These are phyloP conservation scores for Rhingia rostrata DNA, from an alignment of 2,888 invertebrate species.

Conservation along the genomic window DNA sequence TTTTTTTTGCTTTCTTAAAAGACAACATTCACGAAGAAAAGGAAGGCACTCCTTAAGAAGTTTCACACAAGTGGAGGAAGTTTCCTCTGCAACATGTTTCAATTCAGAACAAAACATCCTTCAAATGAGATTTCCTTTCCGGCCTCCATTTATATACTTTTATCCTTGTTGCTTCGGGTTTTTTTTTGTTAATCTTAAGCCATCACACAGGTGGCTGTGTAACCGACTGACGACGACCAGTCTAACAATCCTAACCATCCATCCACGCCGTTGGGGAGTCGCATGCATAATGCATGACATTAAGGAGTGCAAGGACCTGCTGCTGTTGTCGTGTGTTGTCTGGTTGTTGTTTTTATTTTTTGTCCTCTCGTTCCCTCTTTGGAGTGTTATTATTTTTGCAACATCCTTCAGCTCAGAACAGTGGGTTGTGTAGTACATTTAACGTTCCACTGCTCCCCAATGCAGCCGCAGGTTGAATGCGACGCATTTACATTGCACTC, in stretches of 20 bases:
- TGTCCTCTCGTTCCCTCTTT: constrained; percentile 13
- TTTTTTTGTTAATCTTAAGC: constrained; percentile 17
- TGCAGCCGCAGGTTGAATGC: constrained; percentile 57
- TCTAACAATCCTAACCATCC: constrained; percentile 32
- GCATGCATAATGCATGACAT: constrained; percentile 66
- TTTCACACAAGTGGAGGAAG: constrained; percentile 27
- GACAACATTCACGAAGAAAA: background rate
- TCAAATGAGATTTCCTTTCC: constrained; percentile 57
- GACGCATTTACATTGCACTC: constrained; percentile 74
- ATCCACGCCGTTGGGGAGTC: constrained; percentile 5
- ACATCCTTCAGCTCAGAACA: constrained; percentile 34
- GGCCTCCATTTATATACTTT: constrained; percentile 20
- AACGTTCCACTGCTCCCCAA: constrained; percentile 54
- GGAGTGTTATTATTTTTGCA: constrained; percentile 71
- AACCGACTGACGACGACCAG: constrained; percentile 40
- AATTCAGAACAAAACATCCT: constrained; percentile 51
- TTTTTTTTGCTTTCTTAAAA: background rate
- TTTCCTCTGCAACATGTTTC: constrained; percentile 19
- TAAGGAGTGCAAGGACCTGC: constrained; percentile 72
- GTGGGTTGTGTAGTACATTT: constrained; percentile 14
- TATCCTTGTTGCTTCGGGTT: constrained; percentile 9
- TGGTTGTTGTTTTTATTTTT: constrained; percentile 41
- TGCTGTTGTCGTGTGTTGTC: constrained; percentile 55
- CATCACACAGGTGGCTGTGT: constrained; percentile 68
- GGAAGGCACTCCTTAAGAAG: background rate